A percentile compares a stretch with the other conserved stretches of the same genome.
phyloP scores from a whole-genome alignment of 2,113 vertebrate species.

The Jacana jacana region DNA sequence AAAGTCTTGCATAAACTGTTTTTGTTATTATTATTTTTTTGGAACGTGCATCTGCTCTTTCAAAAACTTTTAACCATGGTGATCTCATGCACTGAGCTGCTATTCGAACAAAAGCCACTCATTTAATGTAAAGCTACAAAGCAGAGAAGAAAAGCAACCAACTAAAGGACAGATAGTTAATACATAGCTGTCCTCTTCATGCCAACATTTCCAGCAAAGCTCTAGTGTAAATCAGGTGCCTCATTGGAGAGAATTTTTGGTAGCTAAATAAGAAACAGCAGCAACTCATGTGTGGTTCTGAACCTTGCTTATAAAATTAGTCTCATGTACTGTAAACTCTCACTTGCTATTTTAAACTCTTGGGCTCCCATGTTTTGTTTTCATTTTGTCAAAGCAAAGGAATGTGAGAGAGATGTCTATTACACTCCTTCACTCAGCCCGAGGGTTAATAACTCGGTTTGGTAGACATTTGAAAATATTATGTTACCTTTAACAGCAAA shows the following conservation, averaged over 20 bases:
- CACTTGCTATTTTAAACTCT: constrained; percentile 40
- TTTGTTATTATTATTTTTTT: not conserved
- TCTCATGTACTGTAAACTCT: not conserved
- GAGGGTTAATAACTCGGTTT: constrained; percentile 66
- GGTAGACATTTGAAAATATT: constrained; percentile 71
- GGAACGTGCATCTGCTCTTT: not conserved
- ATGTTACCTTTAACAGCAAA: constrained; percentile 68
- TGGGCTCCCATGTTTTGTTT: not conserved
- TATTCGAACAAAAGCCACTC: not conserved
- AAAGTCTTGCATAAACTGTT: not conserved
- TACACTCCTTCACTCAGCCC: constrained; percentile 42
- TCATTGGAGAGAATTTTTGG: not conserved
- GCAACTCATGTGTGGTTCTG: not conserved
- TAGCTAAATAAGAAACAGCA: not conserved
- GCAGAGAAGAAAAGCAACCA: not conserved
- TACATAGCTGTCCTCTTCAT: not conserved
- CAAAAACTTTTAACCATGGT: not conserved
- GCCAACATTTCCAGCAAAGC: not conserved
- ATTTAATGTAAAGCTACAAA: not conserved
- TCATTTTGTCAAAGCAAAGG: constrained; percentile 13
- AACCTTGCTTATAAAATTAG: not conserved
- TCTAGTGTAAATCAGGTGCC: not conserved
- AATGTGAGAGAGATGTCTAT: not conserved
- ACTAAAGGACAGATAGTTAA: not conserved
- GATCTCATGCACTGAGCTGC: not conserved